Evolutionary conservation across 2,888 invertebrate genomes (phyloP).

Genomic region (Drosophila nr. medialis): DNA sequence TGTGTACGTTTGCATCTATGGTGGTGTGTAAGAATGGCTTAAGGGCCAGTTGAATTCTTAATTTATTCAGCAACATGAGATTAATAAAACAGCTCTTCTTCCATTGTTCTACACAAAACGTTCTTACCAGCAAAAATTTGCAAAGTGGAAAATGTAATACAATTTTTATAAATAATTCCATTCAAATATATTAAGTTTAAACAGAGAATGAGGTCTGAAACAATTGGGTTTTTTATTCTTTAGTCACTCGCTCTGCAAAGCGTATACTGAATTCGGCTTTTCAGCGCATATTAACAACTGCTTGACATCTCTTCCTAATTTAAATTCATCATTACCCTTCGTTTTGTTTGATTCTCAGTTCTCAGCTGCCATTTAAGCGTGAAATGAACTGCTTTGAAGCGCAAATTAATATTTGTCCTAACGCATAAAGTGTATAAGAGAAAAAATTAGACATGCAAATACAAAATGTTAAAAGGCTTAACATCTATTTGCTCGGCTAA

Average conservation of each 20-base stretch:
- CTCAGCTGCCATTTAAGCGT: constrained; percentile 65
- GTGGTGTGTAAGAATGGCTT: constrained; percentile 2
- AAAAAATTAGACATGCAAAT: constrained; percentile 16
- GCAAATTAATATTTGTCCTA: constrained; percentile 63
- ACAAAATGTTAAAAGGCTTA: constrained; percentile 36
- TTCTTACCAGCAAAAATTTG: background rate
- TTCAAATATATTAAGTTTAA: background rate
- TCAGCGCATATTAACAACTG: background rate
- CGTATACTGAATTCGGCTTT: constrained; percentile 8
- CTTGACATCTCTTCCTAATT: background rate
- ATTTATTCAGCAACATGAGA: constrained; percentile 40
- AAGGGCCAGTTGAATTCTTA: constrained; percentile 27
- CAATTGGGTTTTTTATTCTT: background rate
- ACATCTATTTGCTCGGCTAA: constrained; percentile 34
- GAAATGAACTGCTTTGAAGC: constrained; percentile 70
- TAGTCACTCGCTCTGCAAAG: background rate
- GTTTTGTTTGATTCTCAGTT: constrained; percentile 44
- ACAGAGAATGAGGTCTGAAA: background rate
- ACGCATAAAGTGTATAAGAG: constrained; percentile 8
- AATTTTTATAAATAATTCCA: background rate
- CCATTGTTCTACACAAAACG: background rate
- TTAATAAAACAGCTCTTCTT: constrained; percentile 13
- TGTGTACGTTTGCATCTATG: constrained; percentile 6
- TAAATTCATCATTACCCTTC: constrained; percentile 19
- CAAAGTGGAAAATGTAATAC: background rate